Evolutionary conservation across 2,113 vertebrate genomes (phyloP), one percentile per base, ranked within the genome.

Genomic region (Willisornis vidua): DNA sequence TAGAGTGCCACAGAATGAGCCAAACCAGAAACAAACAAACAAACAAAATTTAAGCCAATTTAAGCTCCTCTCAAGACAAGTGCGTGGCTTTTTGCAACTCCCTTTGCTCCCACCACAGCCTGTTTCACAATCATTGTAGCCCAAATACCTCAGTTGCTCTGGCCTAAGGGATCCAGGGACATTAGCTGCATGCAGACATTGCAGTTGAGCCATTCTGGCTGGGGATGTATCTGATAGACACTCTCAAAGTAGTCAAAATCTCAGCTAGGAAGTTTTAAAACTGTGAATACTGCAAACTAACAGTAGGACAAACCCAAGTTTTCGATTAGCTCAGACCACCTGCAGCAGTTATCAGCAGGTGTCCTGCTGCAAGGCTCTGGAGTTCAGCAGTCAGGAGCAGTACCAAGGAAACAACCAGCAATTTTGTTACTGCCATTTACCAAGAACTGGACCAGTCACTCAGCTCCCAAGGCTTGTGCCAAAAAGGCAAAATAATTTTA

Each of bases 391-490:
- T 55, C 62, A 52, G 80, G 49, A 96, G 62, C 65, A 78, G 37
- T 70, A 77, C 58, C 0, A 4, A 46, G n/a, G 89, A 83, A 82
- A 55, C 7, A 31, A 93, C 79, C 92, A 97, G 82, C 87, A 95
- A 92, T 45, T 39, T 14, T 72, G 74, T 91, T 85, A 20, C 49
- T 91, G 91, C 57, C 91, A 94, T 84, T 91, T 87, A 91, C 86
- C 51, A 85, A 90, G 76, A 93, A 89, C 76, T 80, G 86, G 85
- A 62, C 90, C 85, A 91, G 75, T 46, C 89, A 85, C 39, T 88
- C 85, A 74, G 84, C 73, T 95, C 66, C 58, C 48, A 76, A 87
- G 18, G 19, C 14, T n/a, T 8, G 12, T 70, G 91, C 91, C 89
- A 94, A 95, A 49, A 28, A 92, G 41, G 74, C 12, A 63, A 51